Base-by-base conservation (phyloP, 30 jellyfish, hydroid and myxozoan species). In the Haliclystus octoradiatus region DNA sequence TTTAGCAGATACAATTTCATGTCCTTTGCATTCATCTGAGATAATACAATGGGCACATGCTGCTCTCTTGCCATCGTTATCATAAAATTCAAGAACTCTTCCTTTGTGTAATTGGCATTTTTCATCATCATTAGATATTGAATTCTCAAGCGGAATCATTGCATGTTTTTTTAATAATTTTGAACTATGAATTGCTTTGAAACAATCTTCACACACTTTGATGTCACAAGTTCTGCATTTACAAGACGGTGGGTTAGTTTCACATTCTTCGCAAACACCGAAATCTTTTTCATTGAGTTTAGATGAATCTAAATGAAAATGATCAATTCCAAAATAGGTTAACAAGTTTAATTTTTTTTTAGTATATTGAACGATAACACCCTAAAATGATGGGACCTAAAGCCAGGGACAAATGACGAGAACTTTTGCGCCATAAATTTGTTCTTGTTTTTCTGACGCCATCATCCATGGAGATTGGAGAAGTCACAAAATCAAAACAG, bases 31-130 rank as follows among this genome's bases (percentile, higher is more conserved):
- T 68, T 50, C 69, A 28, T 85, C 96, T 29, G 84, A 70, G 28
- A 85, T 77, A 7, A 80, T 49, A 62, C 96, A 85, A 9, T 28
- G 80, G 33, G 96, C 85, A 64, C 96, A 85, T 22, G 79, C 29
- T 28, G 82, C 68, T 69, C 53, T 46, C 1, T 85, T 75, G 62
- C 68, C 26, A 28, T 79, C 71, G 68, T 85, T 73, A 70, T 85
- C 96, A 61, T 61, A 78, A 50, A 85, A 85, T 60, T 85, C 94
- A 24, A 85, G 81, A 15, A 19, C 61, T 28, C 96, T 75, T 1
- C 94, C 96, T 22, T 70, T 46, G 50, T 84, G 95, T 19, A 50
- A 71, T 0, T 71, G 23, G 78, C 96, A 85, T n/a, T 87, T 70
- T 60, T 68, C 1, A 35, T 75, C 91, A 26, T 33, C 70, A 32